A percentile compares a stretch with the other conserved stretches of the same genome.
These are phyloP conservation scores for Sebastes schlegelii DNA, from an alignment of 2,113 vertebrate genomes.

Conservation along the genomic window DNA sequence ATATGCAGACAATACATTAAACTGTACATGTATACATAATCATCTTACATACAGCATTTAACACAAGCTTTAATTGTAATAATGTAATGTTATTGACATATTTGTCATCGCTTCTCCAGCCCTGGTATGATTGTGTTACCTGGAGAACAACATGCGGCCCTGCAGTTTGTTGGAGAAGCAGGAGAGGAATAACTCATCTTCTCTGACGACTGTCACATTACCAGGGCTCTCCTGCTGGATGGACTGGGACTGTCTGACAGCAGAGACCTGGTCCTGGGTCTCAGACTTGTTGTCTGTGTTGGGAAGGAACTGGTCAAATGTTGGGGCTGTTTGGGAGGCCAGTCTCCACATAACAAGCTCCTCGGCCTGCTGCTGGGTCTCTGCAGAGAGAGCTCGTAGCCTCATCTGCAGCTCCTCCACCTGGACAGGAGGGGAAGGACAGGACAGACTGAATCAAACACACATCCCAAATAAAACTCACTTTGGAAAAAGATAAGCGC, in stretches of 20 bases:
- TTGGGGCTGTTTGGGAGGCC: constrained; percentile 54
- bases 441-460: not conserved
- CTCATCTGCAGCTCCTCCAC: constrained; percentile 76
- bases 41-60: not conserved
- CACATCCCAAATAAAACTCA: not conserved
- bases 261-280: constrained; percentile 16
- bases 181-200: constrained; percentile 80
- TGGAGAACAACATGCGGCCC: constrained; percentile 68
- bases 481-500: not conserved
- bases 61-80: not conserved
- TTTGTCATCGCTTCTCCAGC: not conserved
- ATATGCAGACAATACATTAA: not conserved
- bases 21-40: not conserved
- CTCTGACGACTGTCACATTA: constrained; percentile 64
- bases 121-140: constrained; percentile 64
- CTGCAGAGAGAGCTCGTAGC: constrained; percentile 65
- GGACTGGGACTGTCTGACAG: constrained; percentile 15
- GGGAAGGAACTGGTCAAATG: constrained; percentile 30
- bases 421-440: constrained; percentile 66
- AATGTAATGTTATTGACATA: not conserved
- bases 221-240: constrained; percentile 26
- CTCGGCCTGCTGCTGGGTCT: constrained; percentile 75
- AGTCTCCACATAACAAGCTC: constrained; percentile 82
- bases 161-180: constrained; percentile 69
- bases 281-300: constrained; percentile 20